Evolutionary conservation across 1,140 invertebrate genomes (phyloP), one percentile per base, ranked within the genome.

Genomic region (Drosophila asahinai): DNA sequence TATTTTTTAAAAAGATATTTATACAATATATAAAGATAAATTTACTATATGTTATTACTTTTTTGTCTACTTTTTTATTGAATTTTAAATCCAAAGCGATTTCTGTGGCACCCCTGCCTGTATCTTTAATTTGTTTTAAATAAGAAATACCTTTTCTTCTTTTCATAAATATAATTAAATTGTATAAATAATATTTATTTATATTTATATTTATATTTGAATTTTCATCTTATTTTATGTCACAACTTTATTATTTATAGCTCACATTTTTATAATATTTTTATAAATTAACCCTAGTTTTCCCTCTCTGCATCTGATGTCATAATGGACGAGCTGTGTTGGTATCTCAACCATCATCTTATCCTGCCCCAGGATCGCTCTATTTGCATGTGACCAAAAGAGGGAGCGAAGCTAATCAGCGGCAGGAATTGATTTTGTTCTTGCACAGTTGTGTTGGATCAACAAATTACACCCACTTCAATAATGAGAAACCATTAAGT

Each of bases 401-500:
- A 19, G 25, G 15, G 27, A 59, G 36, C 11, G 1, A 38, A 38
- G 68, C 68, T 73, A 74, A 74, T 74, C 68, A 74, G 71, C 70
- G 47, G n/a, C 43, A 25, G 30, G 40, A 74, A 73, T 74, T 74
- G 71, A 73, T 74, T 74, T 70, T 42, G 55, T 30, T 17, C 14
- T 11, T 19, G 3, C 30, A 47, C 71, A 38, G 22, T 73, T n/a
- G 30, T 52, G 30, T 52, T n/a, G 55, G 68, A 73, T 74, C 71
- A 73, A 74, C 71, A 74, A 73, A 52, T 72, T 73, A 48, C 45
- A 71, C 52, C 54, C 71, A 61, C 71, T 64, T 47, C 61, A 66
- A 60, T 86, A 86, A 86, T 86, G 76, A 74, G 54, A 40, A 70
- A 62, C 76, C 64, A 86, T 86, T 74, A 86, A 86, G 72, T 83